Conservation (phyloP, 2,888 invertebrate species). For the Limnephilus lunatus region DNA sequence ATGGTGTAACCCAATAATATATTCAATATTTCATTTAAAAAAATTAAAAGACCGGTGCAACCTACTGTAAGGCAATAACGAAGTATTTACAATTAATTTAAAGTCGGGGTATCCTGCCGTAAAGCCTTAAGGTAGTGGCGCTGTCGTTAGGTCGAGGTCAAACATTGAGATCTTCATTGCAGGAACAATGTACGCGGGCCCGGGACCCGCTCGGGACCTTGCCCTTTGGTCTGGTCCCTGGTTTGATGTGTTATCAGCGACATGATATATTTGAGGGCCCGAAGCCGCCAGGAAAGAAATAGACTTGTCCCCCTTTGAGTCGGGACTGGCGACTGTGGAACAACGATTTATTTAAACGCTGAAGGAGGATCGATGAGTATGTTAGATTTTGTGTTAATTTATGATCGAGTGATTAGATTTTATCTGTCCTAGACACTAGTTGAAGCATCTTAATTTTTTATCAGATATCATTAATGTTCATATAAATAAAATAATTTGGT, state of each 20-base stretch:
- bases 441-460: slow-evolving; percentile 32
- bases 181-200: not conserved
- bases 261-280: slow-evolving; percentile 55
- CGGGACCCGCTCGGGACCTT: slow-evolving; percentile 41
- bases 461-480: not conserved
- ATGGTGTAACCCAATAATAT: not conserved
- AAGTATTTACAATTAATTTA: slow-evolving; percentile 10
- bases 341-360: not conserved
- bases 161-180: slow-evolving; percentile 57
- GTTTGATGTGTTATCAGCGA: slow-evolving; percentile 58
- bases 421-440: slow-evolving; percentile 21
- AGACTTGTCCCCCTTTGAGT: slow-evolving; percentile 23
- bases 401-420: slow-evolving; percentile 30
- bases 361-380: slow-evolving; percentile 19
- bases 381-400: slow-evolving; percentile 28
- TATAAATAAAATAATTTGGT: not conserved
- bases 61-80: not conserved
- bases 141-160: slow-evolving; percentile 51
- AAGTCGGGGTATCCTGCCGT: not conserved
- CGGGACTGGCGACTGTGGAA: not conserved
- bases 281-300: slow-evolving; percentile 45
- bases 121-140: slow-evolving; percentile 24
- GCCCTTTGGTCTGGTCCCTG: slow-evolving; percentile 28
- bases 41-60: not conserved
- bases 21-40: not conserved